These are phyloP conservation scores for Drosophila sproati DNA, from an alignment of 1,140 invertebrate genomes.

Conservation along the genomic window DNA sequence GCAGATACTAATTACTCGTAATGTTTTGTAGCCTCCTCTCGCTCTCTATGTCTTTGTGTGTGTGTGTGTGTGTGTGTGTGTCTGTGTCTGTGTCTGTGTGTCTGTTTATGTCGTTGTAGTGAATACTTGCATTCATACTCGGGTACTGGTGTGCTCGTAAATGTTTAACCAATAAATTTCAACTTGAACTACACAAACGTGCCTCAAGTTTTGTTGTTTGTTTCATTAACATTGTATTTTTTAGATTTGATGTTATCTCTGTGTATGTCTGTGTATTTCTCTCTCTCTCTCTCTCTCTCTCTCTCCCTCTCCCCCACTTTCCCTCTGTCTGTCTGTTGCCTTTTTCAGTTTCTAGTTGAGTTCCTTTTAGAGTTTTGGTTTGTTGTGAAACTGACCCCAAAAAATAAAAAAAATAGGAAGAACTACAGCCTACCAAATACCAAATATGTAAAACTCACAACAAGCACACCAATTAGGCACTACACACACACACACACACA, in stretches of 20 bases:
- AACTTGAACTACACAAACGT: conserved; percentile 34
- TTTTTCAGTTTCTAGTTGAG: conserved; percentile 10
- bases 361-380: conserved; percentile 9
- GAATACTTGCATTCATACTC: conserved; percentile 12
- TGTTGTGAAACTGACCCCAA: conserved; percentile 24
- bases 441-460: conserved; percentile 3
- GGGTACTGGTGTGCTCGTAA: conserved; percentile 21
- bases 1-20: conserved; percentile 36
- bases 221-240: conserved; percentile 6
- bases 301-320: not conserved
- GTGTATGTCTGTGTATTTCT: conserved; percentile 11
- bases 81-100: not conserved
- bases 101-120: not conserved
- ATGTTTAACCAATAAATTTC: conserved; percentile 43
- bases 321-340: conserved; percentile 7
- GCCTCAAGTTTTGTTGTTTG: conserved; percentile 9
- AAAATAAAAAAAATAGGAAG: not conserved
- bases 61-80: conserved; percentile 33
- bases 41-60: not conserved
- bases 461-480: conserved; percentile 12
- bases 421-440: conserved; percentile 8
- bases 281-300: conserved; percentile 3
- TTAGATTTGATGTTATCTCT: conserved; percentile 22
- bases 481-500: conserved; percentile 17
- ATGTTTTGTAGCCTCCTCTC: conserved; percentile 34